phyloP scores from a whole-genome alignment of 35 echinoderm and acorn worm genomes.

The Eucidaris tribuloides region DNA sequence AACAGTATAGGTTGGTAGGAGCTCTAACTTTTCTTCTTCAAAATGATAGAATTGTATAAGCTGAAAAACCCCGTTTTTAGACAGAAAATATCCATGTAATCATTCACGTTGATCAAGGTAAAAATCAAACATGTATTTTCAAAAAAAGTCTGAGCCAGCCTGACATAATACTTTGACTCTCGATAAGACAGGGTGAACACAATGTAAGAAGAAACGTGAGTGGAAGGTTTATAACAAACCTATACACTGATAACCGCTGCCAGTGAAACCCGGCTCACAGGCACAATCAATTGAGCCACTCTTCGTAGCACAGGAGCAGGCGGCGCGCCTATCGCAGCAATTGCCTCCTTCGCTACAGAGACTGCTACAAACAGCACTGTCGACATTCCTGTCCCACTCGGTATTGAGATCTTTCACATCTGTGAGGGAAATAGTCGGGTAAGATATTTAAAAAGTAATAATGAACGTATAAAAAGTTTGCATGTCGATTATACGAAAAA shows the following conservation, averaged over 20 bases:
- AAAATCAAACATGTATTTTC: no score
- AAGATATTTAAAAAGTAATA: not conserved
- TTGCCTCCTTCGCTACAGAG: constrained; percentile 2
- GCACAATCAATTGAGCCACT: constrained; percentile 51
- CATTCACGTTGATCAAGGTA: no score
- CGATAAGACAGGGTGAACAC: not conserved
- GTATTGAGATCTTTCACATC: constrained; percentile 2
- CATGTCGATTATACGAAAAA: no score
- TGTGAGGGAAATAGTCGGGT: not conserved
- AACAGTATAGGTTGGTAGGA: no score
- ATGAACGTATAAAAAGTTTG: not conserved
- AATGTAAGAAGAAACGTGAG: not conserved
- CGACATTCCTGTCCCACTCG: constrained; percentile 22
- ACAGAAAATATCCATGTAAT: no score
- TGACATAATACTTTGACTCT: no score
- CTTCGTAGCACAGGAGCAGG: constrained; percentile 57
- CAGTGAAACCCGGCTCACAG: constrained; percentile 49
- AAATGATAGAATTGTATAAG: no score
- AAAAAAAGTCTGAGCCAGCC: no score
- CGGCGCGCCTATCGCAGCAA: constrained; percentile 46
- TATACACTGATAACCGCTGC: not conserved
- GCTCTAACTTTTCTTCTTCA: no score
- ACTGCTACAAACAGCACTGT: not conserved
- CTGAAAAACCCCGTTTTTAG: no score
- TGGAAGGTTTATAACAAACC: not conserved